phyloP scores from a whole-genome alignment of 2,797 vertebrate species.

The Periparus ater region DNA sequence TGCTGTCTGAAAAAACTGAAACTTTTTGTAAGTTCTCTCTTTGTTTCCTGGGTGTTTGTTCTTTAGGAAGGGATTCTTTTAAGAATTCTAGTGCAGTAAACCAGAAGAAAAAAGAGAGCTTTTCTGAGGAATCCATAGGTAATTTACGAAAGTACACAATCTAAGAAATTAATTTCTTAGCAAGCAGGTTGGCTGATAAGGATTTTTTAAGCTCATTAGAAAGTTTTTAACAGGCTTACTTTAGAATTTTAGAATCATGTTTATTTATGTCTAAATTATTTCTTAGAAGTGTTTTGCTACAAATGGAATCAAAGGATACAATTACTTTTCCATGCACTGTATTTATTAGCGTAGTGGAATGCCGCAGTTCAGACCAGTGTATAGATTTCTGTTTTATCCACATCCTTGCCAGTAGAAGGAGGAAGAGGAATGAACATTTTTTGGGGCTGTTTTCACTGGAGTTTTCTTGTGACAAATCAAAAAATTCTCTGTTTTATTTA shows the following conservation, averaged over 20 bases:
- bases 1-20: background rate
- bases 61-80: background rate
- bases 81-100: background rate
- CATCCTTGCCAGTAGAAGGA: background rate
- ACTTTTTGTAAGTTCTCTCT: background rate
- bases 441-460: background rate
- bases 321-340: background rate
- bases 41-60: background rate
- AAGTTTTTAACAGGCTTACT: background rate
- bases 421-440: background rate
- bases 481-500: background rate
- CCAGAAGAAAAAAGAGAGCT: background rate
- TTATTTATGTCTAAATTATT: background rate
- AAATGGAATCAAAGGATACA: background rate
- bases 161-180: background rate
- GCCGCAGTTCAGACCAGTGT: background rate
- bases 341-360: background rate
- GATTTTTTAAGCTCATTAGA: background rate
- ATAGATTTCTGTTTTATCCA: background rate
- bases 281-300: background rate
- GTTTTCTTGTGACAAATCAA: background rate
- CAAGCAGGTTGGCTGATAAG: background rate
- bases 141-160: background rate
- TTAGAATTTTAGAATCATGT: background rate
- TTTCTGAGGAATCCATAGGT: background rate